Base-by-base conservation (phyloP, 2,888 invertebrate genomes). In the Tribolium freemani region DNA sequence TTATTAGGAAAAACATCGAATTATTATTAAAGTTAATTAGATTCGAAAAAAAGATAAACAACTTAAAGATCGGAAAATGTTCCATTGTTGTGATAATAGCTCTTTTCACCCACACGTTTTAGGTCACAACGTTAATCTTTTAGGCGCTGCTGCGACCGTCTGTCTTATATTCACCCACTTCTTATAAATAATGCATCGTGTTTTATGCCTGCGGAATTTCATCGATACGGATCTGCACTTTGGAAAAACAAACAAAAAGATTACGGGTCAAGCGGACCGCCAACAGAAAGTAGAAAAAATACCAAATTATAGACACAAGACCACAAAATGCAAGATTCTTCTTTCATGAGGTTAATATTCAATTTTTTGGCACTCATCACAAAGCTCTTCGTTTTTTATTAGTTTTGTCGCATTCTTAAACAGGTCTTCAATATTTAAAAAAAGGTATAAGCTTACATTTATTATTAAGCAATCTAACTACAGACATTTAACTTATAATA, bases 61-160 rank as follows among this genome's bases (percentile, higher is more conserved):
- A n/a, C 1, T 51, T 50, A n/a, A 66, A 67, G 26, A 45, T 48
- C 46, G 13, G 45, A 57, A 67, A 67, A 21, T 67, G 44, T 11
- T 48, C 21, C 67, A 67, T 67, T 67, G 67, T 67, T 67, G 67
- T 67, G 67, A 56, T 67, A 67, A 67, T 67, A 30, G 67, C 57
- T 11, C 56, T 67, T 67, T 57, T 67, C 67, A 67, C 26, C 26
- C 56, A 26, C 56, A 57, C 66, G 67, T 67, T 67, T 67, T 67
- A 67, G 67, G 67, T 67, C 67, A 67, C 46, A 10, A 46, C 67
- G 67, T 67, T 67, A 67, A 67, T 67, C 67, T 67, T 67, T 67
- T 67, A 67, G 67, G 50, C 57, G 67, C 67, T 67, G 67, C 67
- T 57, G 31, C 57, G 57, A 67, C 67, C 67, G 67, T 67, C 67